Percentiles rank a stretch among this genome's conserved stretches.
These are phyloP conservation scores for Microtus montanus DNA, from an alignment of 2,113 vertebrate species.

Conservation along the genomic window DNA sequence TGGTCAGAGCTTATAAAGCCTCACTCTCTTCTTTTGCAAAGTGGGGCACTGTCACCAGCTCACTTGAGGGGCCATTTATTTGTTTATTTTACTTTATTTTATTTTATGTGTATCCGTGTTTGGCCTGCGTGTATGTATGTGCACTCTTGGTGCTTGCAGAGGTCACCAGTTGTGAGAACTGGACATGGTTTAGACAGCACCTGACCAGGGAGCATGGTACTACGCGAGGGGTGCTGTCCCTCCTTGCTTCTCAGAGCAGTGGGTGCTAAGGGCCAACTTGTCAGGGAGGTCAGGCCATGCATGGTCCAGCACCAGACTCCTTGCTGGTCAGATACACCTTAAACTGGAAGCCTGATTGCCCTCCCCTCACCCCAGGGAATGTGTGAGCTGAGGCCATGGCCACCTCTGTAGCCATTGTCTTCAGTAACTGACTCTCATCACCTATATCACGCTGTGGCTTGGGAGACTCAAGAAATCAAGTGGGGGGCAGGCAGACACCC, in stretches of 20 bases:
- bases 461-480: neutral
- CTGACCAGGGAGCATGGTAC: neutral
- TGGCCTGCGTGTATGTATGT: neutral
- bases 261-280: neutral
- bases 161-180: neutral
- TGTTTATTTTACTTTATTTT: neutral
- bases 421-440: neutral
- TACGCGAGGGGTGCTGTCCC: neutral
- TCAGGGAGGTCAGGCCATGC: neutral
- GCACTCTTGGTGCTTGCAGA: neutral
- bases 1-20: neutral
- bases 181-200: neutral
- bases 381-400: neutral
- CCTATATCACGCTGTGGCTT: accelerated
- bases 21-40: neutral
- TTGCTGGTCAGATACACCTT: neutral
- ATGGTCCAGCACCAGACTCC: neutral
- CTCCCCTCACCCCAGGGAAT: neutral
- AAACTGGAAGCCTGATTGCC: neutral
- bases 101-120: neutral
- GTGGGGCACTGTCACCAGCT: neutral
- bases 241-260: neutral
- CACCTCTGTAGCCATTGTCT: no score
- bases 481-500: no score
- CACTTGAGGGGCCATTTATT: neutral